Percentiles rank a stretch among this genome's conserved stretches.
phyloP scores from a whole-genome alignment of 2,113 vertebrate genomes.

The Zosterops lateralis region DNA sequence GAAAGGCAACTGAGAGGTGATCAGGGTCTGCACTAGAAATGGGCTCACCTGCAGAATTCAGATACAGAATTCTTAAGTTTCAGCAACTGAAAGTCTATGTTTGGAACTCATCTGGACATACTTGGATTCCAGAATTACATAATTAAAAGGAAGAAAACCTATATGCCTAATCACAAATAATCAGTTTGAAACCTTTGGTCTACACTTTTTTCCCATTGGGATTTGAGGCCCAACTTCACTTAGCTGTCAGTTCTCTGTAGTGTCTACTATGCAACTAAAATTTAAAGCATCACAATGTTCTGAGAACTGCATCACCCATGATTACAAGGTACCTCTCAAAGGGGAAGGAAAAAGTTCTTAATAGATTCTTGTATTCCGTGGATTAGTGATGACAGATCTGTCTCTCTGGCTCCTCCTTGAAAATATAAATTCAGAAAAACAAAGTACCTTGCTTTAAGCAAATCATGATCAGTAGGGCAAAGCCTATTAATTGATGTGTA shows the following conservation, averaged over 20 bases:
- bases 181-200: background rate
- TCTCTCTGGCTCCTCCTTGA: background rate
- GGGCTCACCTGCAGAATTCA: background rate
- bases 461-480: background rate
- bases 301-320: background rate
- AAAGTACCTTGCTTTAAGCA: background rate
- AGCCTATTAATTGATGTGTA: background rate
- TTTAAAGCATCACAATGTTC: background rate
- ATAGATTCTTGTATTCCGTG: background rate
- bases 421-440: background rate
- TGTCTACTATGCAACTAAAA: background rate
- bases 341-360: background rate
- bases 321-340: background rate
- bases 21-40: background rate
- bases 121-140: background rate
- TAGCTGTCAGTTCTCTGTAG: background rate
- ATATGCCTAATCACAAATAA: background rate
- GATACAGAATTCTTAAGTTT: background rate
- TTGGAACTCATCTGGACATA: background rate
- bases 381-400: background rate
- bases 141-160: background rate
- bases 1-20: background rate
- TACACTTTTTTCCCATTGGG: background rate
- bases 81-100: background rate
- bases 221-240: background rate